Evolutionary conservation across 64 coral and sea anemone genomes (phyloP), one percentile per base, ranked within the genome.

Genomic region (Stichodactyla helianthus): DNA sequence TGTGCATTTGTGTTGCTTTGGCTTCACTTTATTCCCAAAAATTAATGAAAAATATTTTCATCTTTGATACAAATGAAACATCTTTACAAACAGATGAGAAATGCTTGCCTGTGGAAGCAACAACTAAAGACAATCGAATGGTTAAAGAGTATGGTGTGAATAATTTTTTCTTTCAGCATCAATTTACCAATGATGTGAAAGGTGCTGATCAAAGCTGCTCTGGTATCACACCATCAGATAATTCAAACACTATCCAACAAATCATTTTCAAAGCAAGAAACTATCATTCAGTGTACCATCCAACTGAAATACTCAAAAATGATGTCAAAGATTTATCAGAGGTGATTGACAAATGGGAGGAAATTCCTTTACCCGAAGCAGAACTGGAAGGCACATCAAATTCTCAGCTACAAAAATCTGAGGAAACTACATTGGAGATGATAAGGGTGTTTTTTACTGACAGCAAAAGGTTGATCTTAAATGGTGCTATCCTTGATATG

Each of bases 241-340:
- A 74, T 35, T 12, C n/a, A 10, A 23, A 74, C 11, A 74, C 17
- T 23, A 31, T 31, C 25, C 8, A 23, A 31, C 68, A 74, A 31
- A 74, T 74, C 23, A 13, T 35, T 31, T 74, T 74, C 26, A 74
- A 35, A 74, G 90, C 87, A 62, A 82, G 68, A 13, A 62, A 53
- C 8, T 97, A 93, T 68, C 74, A 85, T 59, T 93, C 95, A 6
- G 44, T 88, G 4, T 97, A 91, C 83, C 95, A 97, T 70, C 95
- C 95, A n/a, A 78, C 89, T 63, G 63, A 86, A 44, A 70, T 86
- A 14, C 67, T 93, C 9, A 79, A 35, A 88, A 91, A 76, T 16
- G 81, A 54, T 18, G 16, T 87, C 27, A 79, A 52, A 31, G 77
- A 93, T 6, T 18, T 93, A 20, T 52, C 79, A 23, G 63, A 88